Percentiles rank a stretch among this genome's conserved stretches.
These are phyloP conservation scores for Athalia cordata DNA, from an alignment of 2,888 invertebrate species.

Conservation along the genomic window DNA sequence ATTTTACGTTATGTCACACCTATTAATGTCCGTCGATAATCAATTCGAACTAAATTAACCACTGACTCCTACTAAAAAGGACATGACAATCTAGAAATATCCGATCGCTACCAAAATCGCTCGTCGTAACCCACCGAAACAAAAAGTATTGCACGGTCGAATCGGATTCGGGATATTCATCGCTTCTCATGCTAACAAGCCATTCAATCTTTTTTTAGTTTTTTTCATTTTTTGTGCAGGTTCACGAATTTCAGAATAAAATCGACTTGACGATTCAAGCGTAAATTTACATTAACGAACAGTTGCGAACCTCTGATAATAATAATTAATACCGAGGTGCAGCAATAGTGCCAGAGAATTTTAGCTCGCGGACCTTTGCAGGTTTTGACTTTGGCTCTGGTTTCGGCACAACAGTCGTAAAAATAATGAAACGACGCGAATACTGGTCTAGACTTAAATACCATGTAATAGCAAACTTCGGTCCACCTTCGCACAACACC, in stretches of 20 bases:
- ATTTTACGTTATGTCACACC: background rate
- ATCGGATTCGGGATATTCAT: too few species aligned
- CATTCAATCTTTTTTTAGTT: background rate
- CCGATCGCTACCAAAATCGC: too few species aligned
- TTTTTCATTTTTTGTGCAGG: background rate
- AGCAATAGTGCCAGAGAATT: conserved; percentile 42
- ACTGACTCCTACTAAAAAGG: too few species aligned
- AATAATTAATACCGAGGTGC: conserved; percentile 38
- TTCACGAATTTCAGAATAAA: background rate
- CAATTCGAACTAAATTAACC: background rate
- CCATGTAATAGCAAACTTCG: conserved; percentile 67
- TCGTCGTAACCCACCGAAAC: too few species aligned
- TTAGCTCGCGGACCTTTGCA: conserved; percentile 38
- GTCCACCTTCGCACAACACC: conserved; percentile 48
- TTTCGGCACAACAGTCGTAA: conserved; percentile 66
- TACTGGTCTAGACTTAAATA: conserved; percentile 66
- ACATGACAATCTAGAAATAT: too few species aligned
- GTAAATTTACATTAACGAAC: background rate
- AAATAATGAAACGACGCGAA: conserved; percentile 68
- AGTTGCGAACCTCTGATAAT: conserved; percentile 53
- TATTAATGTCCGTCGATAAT: conserved; percentile 10
- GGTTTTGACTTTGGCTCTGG: conserved; percentile 57
- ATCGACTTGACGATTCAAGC: background rate
- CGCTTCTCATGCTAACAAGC: too few species aligned
- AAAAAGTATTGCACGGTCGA: too few species aligned